phyloP scores from a whole-genome alignment of 2,113 vertebrate genomes.

The Vidua chalybeata region DNA sequence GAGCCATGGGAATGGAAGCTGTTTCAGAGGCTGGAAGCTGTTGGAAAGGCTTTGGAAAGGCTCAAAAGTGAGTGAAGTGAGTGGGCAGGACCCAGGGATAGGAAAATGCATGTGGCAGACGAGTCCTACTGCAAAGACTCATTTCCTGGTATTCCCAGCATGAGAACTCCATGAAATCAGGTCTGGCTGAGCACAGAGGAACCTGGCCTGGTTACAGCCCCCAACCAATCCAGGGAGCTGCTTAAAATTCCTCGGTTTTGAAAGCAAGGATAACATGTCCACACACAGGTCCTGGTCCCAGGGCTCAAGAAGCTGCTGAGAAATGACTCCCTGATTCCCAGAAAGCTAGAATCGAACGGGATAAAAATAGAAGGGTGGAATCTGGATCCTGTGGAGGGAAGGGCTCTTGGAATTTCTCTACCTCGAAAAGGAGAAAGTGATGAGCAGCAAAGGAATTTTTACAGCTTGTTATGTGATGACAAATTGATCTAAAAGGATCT shows the following conservation, averaged over 20 bases:
- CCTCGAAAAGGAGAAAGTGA: not conserved
- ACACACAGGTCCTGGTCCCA: not conserved
- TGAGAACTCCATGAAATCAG: not conserved
- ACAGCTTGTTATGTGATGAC: not conserved
- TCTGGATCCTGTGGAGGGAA: not conserved
- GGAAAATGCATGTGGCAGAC: not conserved
- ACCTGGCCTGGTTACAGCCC: not conserved
- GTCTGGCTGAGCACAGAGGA: not conserved
- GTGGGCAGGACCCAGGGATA: not conserved
- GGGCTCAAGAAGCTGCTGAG: not conserved
- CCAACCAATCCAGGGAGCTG: not conserved
- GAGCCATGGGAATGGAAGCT: not conserved
- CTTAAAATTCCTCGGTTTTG: not conserved
- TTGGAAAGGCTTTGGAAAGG: not conserved
- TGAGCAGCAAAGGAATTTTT: not conserved
- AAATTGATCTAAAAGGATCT: not conserved
- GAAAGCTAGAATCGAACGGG: not conserved
- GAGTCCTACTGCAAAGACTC: not conserved
- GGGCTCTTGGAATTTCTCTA: not conserved
- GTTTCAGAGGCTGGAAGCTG: not conserved
- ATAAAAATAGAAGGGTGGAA: not conserved
- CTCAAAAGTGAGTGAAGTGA: not conserved
- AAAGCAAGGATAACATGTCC: not conserved
- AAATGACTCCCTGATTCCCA: not conserved
- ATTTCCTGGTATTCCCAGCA: not conserved